Evolutionary conservation across 2,113 vertebrate genomes (phyloP), one percentile per base, ranked within the genome.

Genomic region (Polypterus bichir): DNA sequence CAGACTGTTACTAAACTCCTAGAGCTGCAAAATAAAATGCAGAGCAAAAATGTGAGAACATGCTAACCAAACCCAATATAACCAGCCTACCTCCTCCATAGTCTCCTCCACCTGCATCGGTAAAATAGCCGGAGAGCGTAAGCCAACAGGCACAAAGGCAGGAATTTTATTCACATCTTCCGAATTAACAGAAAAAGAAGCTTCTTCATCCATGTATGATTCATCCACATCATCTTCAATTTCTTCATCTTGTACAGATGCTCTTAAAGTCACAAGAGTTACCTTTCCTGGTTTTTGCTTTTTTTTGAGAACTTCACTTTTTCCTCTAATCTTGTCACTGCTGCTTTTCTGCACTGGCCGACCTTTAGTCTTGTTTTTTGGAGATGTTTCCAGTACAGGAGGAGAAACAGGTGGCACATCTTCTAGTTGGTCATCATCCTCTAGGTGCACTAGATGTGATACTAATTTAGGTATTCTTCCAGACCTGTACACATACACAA

Each of bases 61-160:
- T 27, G 27, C 27, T 27, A 27, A 27, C 27, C 27, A 27, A 27
- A 27, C 27, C 27, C 27, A 27, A 27, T 27, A 27, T 27, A 27
- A 27, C 27, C 27, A 27, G 27, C 9, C 3, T 1, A 97, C 94
- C 92, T 97, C 93, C 72, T 92, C 91, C 86, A 94, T 78, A 0
- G 86, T 90, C 79, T 95, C 92, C 59, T 94, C 86, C 66, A 94
- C 88, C 65, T 90, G 86, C 65, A 83, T 47, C 58, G 84, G 65
- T 68, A 89, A 46, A 46, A 81, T 76, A 11, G 73, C 81, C 45
- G 85, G 84, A 59, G 91, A 87, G 59, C 90, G 84, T 60, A 98
- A 84, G 64, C 87, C 81, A 59, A 82, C 63, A 7, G 93, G 91
- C 62, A 96, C 85, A 75, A 96, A 97, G 0, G 74, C 89, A 47